Conservation (phyloP, 2,113 vertebrate genomes). For the Cephalopterus ornatus region DNA sequence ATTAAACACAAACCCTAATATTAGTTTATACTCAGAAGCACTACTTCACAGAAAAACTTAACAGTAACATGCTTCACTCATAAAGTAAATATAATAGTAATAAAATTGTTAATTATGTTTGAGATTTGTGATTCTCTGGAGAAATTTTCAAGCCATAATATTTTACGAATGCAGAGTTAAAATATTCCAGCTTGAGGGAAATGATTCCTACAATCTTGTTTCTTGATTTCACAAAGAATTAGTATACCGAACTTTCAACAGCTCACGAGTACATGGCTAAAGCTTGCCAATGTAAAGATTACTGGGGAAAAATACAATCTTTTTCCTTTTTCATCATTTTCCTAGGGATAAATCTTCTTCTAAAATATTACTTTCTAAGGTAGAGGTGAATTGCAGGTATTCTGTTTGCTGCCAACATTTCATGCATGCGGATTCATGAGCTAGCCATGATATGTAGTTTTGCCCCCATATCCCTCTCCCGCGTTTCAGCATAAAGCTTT, state of each 20-base stretch:
- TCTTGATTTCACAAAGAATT: background rate
- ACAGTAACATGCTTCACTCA: background rate
- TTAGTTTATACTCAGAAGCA: background rate
- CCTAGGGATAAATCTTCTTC: background rate
- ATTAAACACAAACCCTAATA: background rate
- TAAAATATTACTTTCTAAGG: background rate
- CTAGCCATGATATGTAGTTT: background rate
- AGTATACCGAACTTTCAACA: background rate
- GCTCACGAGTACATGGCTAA: background rate
- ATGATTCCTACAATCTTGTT: background rate
- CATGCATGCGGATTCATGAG: background rate
- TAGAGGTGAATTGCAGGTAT: background rate
- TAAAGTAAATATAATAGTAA: background rate
- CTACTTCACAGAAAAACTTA: background rate
- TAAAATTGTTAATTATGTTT: slow-evolving; percentile 37
- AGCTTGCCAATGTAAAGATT: background rate
- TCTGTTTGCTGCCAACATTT: background rate
- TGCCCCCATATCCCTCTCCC: background rate
- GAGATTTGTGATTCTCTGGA: background rate
- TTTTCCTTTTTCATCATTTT: background rate
- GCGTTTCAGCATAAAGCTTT: background rate
- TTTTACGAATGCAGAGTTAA: slow-evolving; percentile 25
- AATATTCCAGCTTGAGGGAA: background rate
- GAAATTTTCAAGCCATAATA: background rate
- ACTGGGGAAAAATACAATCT: background rate